Percentiles rank a stretch among this genome's conserved stretches.
These are phyloP conservation scores for Galaxea fascicularis DNA, from an alignment of 92 coral and sea anemone species.

Conservation along the genomic window DNA sequence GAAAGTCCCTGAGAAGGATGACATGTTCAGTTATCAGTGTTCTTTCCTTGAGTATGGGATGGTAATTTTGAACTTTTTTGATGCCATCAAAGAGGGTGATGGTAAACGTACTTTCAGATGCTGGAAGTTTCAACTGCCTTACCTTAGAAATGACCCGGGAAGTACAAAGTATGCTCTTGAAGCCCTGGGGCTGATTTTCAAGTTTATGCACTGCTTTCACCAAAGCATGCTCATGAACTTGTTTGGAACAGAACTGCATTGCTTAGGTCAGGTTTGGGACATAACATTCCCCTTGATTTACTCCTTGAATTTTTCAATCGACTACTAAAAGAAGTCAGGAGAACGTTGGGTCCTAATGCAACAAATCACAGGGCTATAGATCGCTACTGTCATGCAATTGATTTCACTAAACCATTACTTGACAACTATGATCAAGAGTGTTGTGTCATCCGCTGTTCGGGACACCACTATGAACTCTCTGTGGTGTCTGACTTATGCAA, in stretches of 20 bases:
- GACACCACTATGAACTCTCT: slow-evolving; percentile 52
- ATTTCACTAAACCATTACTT: slow-evolving; percentile 62
- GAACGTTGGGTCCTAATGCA: slow-evolving; percentile 74
- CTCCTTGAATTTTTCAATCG: slow-evolving; percentile 62
- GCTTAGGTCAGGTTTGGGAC: slow-evolving; percentile 54
- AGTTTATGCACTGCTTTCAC: slow-evolving; percentile 76
- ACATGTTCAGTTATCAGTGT: slow-evolving; percentile 72
- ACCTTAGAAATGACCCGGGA: slow-evolving; percentile 63
- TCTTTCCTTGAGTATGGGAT: slow-evolving; percentile 73
- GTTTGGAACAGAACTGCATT: slow-evolving; percentile 77
- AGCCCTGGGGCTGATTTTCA: slow-evolving; percentile 69
- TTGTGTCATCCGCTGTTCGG: slow-evolving; percentile 43
- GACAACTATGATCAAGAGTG: slow-evolving; percentile 65
- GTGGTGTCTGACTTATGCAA: slow-evolving; percentile 55
- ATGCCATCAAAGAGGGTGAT: slow-evolving; percentile 76
- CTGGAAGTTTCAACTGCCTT: slow-evolving; percentile 76
- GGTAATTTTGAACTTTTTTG: slow-evolving; percentile 67
- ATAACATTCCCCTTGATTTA: slow-evolving; percentile 71
- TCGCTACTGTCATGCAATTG: slow-evolving; percentile 73
- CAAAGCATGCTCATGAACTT: slow-evolving; percentile 67
- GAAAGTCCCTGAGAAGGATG: slow-evolving; percentile 57
- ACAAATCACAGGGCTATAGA: slow-evolving; percentile 70
- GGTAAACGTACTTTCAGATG: slow-evolving; percentile 70
- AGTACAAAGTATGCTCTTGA: slow-evolving; percentile 75
- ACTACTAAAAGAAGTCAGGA: slow-evolving; percentile 64